Conservation (phyloP, 2,888 invertebrate genomes). For the Cetonia aurata region DNA sequence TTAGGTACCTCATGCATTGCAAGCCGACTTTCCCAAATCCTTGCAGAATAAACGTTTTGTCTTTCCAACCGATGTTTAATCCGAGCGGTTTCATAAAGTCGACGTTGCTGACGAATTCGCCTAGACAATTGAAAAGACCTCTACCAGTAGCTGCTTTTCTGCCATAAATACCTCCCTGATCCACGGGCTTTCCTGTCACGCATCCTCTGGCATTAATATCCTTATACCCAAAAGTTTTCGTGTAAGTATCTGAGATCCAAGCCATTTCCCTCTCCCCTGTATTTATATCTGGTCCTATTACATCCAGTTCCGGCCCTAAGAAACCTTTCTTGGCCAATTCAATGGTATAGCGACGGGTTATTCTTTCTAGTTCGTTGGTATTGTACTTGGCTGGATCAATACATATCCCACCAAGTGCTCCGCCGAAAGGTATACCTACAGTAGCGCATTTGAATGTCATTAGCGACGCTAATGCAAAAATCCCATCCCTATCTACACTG, state of each 20-base stretch:
- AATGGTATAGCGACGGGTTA: conserved; percentile 78
- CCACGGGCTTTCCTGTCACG: conserved; percentile 91
- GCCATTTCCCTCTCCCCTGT: conserved; percentile 86
- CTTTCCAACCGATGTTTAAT: conserved; percentile 73
- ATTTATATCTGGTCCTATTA: conserved; percentile 85
- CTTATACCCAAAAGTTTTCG: conserved; percentile 75
- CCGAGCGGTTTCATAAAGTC: conserved; percentile 80
- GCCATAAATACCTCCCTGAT: conserved; percentile 89
- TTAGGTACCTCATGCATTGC: conserved; percentile 78
- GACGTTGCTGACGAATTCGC: conserved; percentile 78
- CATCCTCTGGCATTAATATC: conserved; percentile 87
- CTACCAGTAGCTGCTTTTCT: conserved; percentile 87
- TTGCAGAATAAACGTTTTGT: conserved; percentile 84
- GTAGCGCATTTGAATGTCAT: conserved; percentile 90
- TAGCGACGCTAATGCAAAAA: conserved; percentile 83
- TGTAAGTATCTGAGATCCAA: conserved; percentile 86
- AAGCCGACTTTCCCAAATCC: conserved; percentile 89
- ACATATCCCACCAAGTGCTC: conserved; percentile 79
- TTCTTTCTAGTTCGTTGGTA: conserved; percentile 80
- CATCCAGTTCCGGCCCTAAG: conserved; percentile 81
- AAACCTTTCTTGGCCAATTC: conserved; percentile 71
- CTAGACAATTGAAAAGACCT: conserved; percentile 80
- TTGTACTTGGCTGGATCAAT: conserved; percentile 81
- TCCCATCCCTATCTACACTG: conserved; percentile 77
- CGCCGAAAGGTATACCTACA: conserved; percentile 85